Percentiles rank a stretch among this genome's conserved stretches.
Evolutionary conservation across 2,797 vertebrate species (phyloP).

Genomic region (Gallinago stenura): DNA sequence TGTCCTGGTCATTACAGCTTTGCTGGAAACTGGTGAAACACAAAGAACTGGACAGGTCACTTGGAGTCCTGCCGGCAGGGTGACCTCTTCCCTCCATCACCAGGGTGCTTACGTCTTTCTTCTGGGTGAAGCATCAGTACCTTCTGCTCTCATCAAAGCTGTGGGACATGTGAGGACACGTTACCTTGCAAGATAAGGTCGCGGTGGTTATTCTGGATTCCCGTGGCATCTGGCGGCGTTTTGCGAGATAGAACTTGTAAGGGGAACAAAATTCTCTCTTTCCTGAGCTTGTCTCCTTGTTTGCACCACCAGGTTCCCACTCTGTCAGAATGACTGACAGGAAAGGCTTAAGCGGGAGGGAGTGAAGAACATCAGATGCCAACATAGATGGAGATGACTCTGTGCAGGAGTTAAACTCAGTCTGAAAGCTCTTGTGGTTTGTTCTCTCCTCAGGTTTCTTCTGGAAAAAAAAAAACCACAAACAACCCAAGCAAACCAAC

Average conservation of each 20-base stretch:
- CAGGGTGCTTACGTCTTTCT: not conserved
- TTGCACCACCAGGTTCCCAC: conserved; percentile 28
- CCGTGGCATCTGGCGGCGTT: not conserved
- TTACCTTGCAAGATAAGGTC: not conserved
- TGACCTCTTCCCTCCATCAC: not conserved
- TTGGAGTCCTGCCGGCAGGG: rapidly evolving
- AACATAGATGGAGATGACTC: not conserved
- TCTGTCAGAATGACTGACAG: conserved; percentile 45
- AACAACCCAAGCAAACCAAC: too few species aligned
- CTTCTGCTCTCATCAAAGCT: not conserved
- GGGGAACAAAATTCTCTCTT: not conserved
- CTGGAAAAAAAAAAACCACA: not conserved
- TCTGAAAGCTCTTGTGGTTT: not conserved
- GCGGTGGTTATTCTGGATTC: not conserved
- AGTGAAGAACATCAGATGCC: not conserved
- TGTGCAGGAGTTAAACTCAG: not conserved
- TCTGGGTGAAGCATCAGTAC: not conserved
- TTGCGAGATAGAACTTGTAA: not conserved
- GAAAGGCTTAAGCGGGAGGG: not conserved
- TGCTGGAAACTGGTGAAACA: not conserved
- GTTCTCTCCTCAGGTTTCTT: not conserved
- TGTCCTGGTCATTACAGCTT: not conserved
- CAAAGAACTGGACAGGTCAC: not conserved
- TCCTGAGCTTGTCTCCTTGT: conserved; percentile 17
- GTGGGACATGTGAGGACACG: rapidly evolving